Base-by-base conservation (phyloP, 2,797 vertebrate genomes). In the Sardinella longiceps region DNA sequence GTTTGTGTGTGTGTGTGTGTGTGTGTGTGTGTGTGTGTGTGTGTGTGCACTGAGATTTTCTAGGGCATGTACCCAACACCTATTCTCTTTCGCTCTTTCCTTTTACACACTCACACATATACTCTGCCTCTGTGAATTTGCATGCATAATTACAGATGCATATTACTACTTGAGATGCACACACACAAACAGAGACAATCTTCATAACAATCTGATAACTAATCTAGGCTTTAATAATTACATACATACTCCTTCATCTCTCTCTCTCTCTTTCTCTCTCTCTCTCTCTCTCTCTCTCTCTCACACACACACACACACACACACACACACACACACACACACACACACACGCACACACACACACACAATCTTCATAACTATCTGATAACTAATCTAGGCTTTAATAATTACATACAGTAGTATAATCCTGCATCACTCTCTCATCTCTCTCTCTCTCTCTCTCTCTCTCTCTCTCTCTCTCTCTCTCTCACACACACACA, bases 401-500 rank as follows among this genome's bases (percentile, higher is more conserved):
- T 43, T 9, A 39, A 5, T 74, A 77, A 77, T 77, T 18, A 20
- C 20, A 20, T 28, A 37, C 66, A 74, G 33, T 74, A 28, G 30
- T 15, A 37, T 37, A 39, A 20, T 77, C 23, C 56, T 25, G n/a
- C n/a, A 60, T 60, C 33, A 33, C 3, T 48, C 46, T 20, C 51
- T 20, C 3, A 4, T 53, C 18, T 23, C 37, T 43, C 23, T 33
- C 70, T 23, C 7, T 77, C 7, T 39, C 5, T 66, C 60, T 63
- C 18, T 9, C 1, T n/a, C 51, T 56, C 4, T 56, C 51, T 56
- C 51, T 60, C 18, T 60, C 3, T 60, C 56, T 60, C 56, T 60
- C 56, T 60, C 20, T 60, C 56, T 60, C 58, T 60, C 56, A 15
- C 25, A 85, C 50, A 81, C 74, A n/a, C 20, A 48, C 48, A 58